Evolutionary conservation across 2,113 vertebrate genomes (phyloP), one percentile per base, ranked within the genome.

Genomic region (Rhinolophus ferrumequinum): DNA sequence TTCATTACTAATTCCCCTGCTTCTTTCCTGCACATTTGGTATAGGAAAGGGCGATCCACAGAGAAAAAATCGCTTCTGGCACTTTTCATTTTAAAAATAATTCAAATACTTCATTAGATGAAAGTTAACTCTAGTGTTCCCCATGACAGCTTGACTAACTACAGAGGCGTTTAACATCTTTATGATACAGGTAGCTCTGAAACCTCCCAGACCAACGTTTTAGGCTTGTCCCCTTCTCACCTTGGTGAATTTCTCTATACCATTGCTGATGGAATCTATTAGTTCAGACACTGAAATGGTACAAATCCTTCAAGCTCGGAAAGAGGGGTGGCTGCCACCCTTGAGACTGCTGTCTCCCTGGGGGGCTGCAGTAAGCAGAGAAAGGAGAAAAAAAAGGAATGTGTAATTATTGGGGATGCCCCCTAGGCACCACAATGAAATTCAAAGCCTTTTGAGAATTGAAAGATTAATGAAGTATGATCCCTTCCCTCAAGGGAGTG

Each of bases 71-170:
- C 1, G 50, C 90, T 91, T 50, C 85, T 86, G 88, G 73, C 81
- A 60, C 54, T 94, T 83, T 80, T 80, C 62, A 47, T 90, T 93
- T 83, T 69, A 76, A 95, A 92, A 93, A 80, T 86, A 95, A 93
- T 90, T 90, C 81, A 88, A 93, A 95, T 6, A 90, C 56, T 50
- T 93, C 58, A 77, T 96, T 95, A 96, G 56, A 93, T n/a, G 26
- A 8, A 50, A 93, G 81, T 44, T 86, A 58, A 88, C 60, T 80
- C 84, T 75, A 33, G 35, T 33, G 50, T 70, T 82, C 22, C 47
- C 60, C 35, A 35, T 0, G 3, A 84, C 60, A 96, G 60, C 54
- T 66, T 77, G 72, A 91, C 82, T 91, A 72, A 33, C 22, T 41
- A 44, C 44, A 52, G 26, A 15, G 73, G 4, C 3, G 0, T 47